Conservation (phyloP, 2,888 invertebrate species). For the Thymelicus sylvestris region DNA sequence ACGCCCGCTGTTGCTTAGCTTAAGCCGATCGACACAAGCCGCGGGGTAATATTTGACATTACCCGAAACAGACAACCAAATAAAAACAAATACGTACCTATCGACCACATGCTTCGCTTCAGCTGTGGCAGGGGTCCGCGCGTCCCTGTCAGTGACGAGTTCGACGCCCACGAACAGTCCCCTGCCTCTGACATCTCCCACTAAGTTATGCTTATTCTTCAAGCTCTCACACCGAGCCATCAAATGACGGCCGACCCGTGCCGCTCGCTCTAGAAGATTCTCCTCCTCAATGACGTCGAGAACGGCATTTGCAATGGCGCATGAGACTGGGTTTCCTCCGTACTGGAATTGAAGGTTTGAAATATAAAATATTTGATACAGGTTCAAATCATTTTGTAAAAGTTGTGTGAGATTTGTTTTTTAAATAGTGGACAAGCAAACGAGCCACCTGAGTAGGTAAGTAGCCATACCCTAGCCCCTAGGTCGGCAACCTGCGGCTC, state of each 20-base stretch:
- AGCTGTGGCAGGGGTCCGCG: slow-evolving; percentile 92
- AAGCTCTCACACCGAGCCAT: slow-evolving; percentile 87
- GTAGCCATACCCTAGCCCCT: too few relatives aligned
- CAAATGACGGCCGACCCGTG: slow-evolving; percentile 92
- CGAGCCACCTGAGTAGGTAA: too few relatives aligned
- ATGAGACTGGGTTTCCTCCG: slow-evolving; percentile 99
- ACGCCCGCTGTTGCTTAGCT: too few relatives aligned
- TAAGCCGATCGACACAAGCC: too few relatives aligned
- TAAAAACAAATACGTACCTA: slow-evolving; percentile 60
- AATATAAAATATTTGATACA: too few relatives aligned
- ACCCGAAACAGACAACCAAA: too few relatives aligned
- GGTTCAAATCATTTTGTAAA: too few relatives aligned
- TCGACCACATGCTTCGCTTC: slow-evolving; percentile 91
- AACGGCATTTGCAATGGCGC: slow-evolving; percentile 97
- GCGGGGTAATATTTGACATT: too few relatives aligned
- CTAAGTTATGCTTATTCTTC: slow-evolving; percentile 89
- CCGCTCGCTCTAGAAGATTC: slow-evolving; percentile 92
- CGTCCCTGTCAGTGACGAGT: slow-evolving; percentile 90
- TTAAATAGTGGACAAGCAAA: too few relatives aligned
- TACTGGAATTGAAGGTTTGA: slow-evolving; percentile 86
- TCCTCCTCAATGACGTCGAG: slow-evolving; percentile 96
- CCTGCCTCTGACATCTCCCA: slow-evolving; percentile 95
- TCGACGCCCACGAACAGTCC: slow-evolving; percentile 98
- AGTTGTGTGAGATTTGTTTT: too few relatives aligned
- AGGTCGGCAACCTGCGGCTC: too few relatives aligned